A percentile compares a stretch with the other conserved stretches of the same genome.
phyloP scores from a whole-genome alignment of 1,140 invertebrate genomes.

The Procambarus virginalis region DNA sequence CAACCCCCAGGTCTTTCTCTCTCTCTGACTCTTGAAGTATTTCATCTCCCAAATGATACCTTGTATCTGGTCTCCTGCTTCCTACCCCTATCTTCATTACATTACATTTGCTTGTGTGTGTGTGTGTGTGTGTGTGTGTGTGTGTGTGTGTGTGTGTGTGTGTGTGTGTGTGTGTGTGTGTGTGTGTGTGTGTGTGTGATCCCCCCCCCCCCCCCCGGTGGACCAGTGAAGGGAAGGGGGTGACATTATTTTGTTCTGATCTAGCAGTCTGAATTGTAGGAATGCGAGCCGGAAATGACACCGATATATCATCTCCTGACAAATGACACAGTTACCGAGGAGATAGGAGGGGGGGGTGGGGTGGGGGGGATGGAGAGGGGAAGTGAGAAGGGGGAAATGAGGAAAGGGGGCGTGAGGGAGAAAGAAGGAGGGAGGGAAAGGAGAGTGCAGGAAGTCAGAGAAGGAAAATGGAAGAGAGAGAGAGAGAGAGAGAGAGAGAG shows the following conservation, averaged over 20 bases:
- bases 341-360: not conserved
- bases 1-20: no score
- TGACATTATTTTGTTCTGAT: constrained; percentile 33
- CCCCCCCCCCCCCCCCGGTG: no score
- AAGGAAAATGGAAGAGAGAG: not conserved
- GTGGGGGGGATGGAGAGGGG: not conserved
- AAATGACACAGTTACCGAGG: constrained; percentile 57
- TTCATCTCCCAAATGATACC: no score
- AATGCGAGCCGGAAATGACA: constrained; percentile 55
- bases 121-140: no score
- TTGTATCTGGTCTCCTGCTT: no score
- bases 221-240: not conserved
- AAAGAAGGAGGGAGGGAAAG: not conserved
- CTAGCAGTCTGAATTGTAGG: constrained; percentile 36
- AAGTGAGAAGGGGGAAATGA: not conserved
- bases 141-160: not conserved
- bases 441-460: not conserved
- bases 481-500: not conserved
- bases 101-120: no score
- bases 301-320: constrained; percentile 61
- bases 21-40: no score
- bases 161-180: no score
- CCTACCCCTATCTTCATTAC: no score
- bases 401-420: not conserved
- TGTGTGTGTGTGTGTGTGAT: no score